Conservation (phyloP, 2,888 invertebrate species). For the Callimorpha dominula region DNA sequence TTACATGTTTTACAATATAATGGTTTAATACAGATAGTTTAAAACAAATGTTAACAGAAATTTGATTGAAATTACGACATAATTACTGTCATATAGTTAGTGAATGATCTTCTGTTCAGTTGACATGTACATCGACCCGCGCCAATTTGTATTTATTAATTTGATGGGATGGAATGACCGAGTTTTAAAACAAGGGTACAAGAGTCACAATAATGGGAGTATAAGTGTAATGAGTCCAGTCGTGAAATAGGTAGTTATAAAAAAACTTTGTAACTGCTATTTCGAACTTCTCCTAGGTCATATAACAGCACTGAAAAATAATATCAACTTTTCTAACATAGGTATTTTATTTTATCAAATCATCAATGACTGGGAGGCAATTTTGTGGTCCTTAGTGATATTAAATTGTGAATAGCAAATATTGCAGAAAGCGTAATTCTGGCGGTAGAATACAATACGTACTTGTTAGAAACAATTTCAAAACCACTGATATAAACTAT, state of each 20-base stretch:
- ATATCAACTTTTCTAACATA: too few species aligned
- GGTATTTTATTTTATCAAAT: background rate
- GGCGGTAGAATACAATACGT: background rate
- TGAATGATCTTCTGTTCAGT: too few species aligned
- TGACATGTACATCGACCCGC: too few species aligned
- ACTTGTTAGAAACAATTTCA: too few species aligned
- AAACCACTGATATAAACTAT: too few species aligned
- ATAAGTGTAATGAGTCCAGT: background rate
- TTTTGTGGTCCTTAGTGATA: background rate
- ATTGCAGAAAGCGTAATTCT: background rate
- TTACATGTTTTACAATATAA: background rate
- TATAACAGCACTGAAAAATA: too few species aligned
- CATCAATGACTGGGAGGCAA: background rate
- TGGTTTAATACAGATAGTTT: too few species aligned
- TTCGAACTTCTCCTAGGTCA: background rate
- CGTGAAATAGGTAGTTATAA: too few species aligned
- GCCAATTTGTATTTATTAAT: too few species aligned
- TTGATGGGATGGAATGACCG: background rate
- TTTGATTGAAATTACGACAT: background rate
- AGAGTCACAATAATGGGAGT: background rate
- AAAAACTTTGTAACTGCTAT: too few species aligned
- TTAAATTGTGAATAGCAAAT: background rate
- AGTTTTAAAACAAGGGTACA: background rate
- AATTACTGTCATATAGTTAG: too few species aligned
- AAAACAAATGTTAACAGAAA: too few species aligned